Percentiles rank a stretch among this genome's conserved stretches.
Evolutionary conservation across 2,888 invertebrate species (phyloP).

Genomic region (Eurytoma adleriae): DNA sequence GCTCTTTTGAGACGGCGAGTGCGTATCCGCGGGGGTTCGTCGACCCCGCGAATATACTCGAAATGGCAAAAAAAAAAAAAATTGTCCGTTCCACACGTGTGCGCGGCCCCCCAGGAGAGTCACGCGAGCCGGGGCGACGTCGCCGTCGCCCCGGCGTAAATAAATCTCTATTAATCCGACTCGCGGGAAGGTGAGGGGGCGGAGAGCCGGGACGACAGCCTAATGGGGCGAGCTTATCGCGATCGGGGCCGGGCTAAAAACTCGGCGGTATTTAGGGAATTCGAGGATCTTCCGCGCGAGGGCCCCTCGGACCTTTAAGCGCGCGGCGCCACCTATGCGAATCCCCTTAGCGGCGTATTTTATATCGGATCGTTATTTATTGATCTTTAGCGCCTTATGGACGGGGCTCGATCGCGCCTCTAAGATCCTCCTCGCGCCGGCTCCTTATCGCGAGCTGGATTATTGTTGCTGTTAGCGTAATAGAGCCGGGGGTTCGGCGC

Average conservation of each 20-base stretch:
- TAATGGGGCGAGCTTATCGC: constrained; percentile 46
- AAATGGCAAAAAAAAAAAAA: neutral
- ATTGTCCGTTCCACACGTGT: constrained; percentile 16
- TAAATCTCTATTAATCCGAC: constrained; percentile 51
- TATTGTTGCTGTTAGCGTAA: constrained; percentile 6
- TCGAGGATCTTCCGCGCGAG: neutral
- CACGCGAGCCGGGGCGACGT: constrained; percentile 1
- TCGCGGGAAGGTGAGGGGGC: neutral
- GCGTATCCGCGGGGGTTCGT: neutral
- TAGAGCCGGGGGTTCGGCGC: neutral
- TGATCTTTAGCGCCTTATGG: constrained; percentile 31
- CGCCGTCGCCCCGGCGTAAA: constrained; percentile 13
- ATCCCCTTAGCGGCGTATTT: constrained; percentile 11
- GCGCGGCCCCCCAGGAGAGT: constrained; percentile 7
- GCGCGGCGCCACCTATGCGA: neutral
- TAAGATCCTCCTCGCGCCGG: neutral
- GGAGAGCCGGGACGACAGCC: constrained; percentile 12
- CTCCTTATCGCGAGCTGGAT: neutral
- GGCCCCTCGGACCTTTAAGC: neutral
- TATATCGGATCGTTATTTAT: constrained; percentile 36
- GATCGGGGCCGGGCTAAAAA: constrained; percentile 22
- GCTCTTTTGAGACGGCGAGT: no score
- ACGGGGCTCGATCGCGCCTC: neutral
- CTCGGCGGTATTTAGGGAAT: constrained; percentile 37
- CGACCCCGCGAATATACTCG: neutral